Evolutionary conservation across 2,888 invertebrate species (phyloP).

Genomic region (Chorisops tibialis): DNA sequence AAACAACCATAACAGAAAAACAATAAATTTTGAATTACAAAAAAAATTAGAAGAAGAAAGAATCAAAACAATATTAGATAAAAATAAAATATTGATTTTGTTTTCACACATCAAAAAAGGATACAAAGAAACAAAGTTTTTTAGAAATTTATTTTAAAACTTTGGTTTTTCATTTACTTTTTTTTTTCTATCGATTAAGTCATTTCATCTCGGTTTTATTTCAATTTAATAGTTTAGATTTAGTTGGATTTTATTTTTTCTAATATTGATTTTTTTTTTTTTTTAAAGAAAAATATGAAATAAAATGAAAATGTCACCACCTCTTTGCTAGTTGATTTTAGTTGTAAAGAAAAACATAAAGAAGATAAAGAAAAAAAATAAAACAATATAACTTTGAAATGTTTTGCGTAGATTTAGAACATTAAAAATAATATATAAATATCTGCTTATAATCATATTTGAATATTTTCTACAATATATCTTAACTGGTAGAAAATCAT

Average conservation of each 20-base stretch:
- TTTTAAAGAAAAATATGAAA: background rate
- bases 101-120: background rate
- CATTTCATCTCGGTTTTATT: too few relatives aligned
- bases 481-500: too few relatives aligned
- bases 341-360: too few relatives aligned
- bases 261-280: background rate
- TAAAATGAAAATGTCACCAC: background rate
- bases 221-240: too few relatives aligned
- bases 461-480: too few relatives aligned
- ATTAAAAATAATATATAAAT: background rate
- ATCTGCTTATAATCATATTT: too few relatives aligned
- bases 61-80: background rate
- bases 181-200: too few relatives aligned
- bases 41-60: background rate
- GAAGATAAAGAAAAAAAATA: background rate
- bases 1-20: background rate
- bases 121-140: background rate
- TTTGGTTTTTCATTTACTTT: conserved; percentile 2
- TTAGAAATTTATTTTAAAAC: background rate
- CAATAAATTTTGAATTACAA: background rate
- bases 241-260: background rate
- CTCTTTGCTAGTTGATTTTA: background rate
- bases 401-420: background rate
- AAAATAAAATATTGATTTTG: background rate
- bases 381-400: background rate